A percentile compares a stretch with the other conserved stretches of the same genome.
Conservation (phyloP, 2,797 vertebrate species). For the Alfaro cultratus region DNA sequence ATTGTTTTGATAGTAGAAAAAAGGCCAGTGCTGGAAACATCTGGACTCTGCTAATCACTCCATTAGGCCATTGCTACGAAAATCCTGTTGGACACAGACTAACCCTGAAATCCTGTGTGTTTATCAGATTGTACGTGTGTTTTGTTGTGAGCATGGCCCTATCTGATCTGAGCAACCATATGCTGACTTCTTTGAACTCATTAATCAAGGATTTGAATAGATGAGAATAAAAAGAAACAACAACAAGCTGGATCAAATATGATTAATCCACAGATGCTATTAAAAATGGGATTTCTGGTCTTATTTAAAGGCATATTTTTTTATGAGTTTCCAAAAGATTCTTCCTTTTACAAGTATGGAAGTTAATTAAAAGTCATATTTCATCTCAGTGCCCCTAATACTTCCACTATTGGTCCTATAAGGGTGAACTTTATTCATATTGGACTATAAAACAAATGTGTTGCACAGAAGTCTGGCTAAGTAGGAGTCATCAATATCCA, state of each 20-base stretch:
- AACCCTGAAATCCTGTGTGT: constrained; percentile 57
- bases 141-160: constrained; percentile 17
- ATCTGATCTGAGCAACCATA: constrained; percentile 66
- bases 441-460: not conserved
- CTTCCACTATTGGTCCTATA: not conserved
- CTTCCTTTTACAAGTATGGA: not conserved
- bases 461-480: not conserved
- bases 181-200: constrained; percentile 71
- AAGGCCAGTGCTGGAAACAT: constrained; percentile 60
- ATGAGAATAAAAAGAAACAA: constrained; percentile 23
- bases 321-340: not conserved
- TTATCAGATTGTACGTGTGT: constrained; percentile 25
- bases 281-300: constrained; percentile 61
- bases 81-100: constrained; percentile 53
- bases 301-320: constrained; percentile 41
- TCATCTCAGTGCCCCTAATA: not conserved
- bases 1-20: constrained; percentile 51
- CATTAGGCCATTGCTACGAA: constrained; percentile 29
- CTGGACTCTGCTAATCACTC: constrained; percentile 65
- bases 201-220: constrained; percentile 71
- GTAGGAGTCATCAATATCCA: not conserved
- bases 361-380: not conserved
- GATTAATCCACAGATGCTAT: constrained; percentile 61
- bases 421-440: not conserved
- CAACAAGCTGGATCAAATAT: constrained; percentile 58